These are phyloP conservation scores for Pantherophis guttatus DNA, from an alignment of 2,113 vertebrate genomes.

Conservation along the genomic window DNA sequence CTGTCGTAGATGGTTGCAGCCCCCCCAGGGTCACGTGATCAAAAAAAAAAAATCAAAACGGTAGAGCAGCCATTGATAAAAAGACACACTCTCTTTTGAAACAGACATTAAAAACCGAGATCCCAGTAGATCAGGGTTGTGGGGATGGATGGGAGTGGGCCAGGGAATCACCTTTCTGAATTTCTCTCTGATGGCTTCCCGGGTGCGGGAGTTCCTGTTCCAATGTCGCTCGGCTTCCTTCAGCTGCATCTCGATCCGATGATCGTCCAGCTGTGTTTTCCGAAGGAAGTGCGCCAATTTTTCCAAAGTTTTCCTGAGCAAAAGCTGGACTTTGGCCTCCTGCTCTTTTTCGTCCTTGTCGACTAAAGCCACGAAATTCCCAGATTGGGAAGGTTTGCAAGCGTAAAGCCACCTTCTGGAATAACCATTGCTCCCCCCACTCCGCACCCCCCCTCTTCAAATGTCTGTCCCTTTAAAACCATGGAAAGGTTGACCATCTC, in stretches of 20 bases:
- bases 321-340: slow-evolving; percentile 68
- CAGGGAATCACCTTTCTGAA: slow-evolving; percentile 46
- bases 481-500: background rate
- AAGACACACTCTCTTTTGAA: background rate
- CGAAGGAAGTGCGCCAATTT: slow-evolving; percentile 68
- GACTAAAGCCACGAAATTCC: slow-evolving; percentile 57
- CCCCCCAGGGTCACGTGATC: too few relatives aligned
- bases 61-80: background rate
- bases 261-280: slow-evolving; percentile 69
- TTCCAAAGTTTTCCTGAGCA: slow-evolving; percentile 69
- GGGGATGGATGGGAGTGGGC: too few relatives aligned
- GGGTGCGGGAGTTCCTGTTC: background rate
- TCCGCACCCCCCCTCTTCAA: background rate
- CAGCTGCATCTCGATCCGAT: slow-evolving; percentile 52
- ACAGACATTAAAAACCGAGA: background rate
- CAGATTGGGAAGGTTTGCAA: background rate
- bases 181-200: background rate
- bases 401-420: background rate
- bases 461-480: background rate
- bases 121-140: fast-evolving
- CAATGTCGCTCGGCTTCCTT: slow-evolving; percentile 40
- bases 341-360: slow-evolving; percentile 79
- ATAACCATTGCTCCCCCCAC: background rate
- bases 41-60: too few relatives aligned
- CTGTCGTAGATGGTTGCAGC: background rate